These are phyloP conservation scores for Fragum whitleyi DNA, from an alignment of 2,888 invertebrate species.

Conservation along the genomic window DNA sequence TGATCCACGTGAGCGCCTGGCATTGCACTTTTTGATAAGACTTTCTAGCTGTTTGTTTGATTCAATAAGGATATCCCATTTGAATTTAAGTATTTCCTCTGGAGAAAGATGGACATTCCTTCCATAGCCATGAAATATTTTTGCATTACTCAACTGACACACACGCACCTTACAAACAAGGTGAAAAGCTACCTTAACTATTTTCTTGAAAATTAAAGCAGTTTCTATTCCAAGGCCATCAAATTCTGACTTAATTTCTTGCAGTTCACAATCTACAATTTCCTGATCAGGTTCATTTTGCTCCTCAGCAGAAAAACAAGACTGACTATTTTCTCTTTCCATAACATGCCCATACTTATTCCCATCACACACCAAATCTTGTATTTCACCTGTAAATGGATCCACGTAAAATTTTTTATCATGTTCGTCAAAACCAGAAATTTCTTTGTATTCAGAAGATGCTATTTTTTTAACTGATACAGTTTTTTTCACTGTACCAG, in stretches of 20 bases:
- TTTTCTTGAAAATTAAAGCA: background rate
- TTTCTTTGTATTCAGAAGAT: too few relatives aligned
- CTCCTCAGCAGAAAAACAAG: background rate
- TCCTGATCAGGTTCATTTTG: too few relatives aligned
- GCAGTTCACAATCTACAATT: too few relatives aligned
- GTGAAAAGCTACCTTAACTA: background rate
- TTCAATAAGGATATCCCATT: background rate
- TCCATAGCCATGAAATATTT: background rate
- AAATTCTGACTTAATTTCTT: background rate
- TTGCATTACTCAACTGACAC: background rate
- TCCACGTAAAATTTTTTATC: background rate
- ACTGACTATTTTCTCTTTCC: background rate
- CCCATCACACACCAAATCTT: background rate
- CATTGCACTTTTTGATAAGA: background rate
- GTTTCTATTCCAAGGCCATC: background rate
- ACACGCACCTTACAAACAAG: background rate
- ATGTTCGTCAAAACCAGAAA: too few relatives aligned
- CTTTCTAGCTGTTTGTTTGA: background rate
- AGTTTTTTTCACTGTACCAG: too few relatives aligned
- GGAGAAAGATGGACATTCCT: background rate
- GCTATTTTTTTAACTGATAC: too few relatives aligned
- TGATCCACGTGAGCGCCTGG: background rate
- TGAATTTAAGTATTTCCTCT: background rate
- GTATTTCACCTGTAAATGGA: background rate
- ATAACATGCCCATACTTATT: background rate